These are phyloP conservation scores for Syngnathus rostellatus DNA, from an alignment of 2,797 vertebrate genomes.

Conservation along the genomic window DNA sequence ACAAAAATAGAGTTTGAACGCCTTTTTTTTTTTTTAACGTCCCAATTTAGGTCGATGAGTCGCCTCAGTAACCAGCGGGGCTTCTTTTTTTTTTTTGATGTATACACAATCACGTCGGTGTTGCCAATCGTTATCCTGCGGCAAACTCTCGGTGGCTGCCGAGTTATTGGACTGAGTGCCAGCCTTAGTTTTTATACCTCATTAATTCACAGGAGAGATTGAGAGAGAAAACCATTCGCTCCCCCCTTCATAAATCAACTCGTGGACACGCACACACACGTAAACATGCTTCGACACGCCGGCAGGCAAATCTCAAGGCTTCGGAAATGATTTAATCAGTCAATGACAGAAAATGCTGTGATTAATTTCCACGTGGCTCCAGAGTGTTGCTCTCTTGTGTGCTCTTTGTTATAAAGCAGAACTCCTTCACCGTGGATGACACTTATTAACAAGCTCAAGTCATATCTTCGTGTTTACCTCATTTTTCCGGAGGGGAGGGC, in stretches of 20 bases:
- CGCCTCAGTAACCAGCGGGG: conserved; percentile 33
- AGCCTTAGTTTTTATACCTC: conserved; percentile 71
- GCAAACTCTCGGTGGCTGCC: conserved; percentile 36
- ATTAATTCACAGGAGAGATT: conserved; percentile 73
- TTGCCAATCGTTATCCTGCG: conserved; percentile 42
- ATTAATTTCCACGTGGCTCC: conserved; percentile 49
- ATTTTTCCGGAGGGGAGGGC: not conserved
- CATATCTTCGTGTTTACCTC: conserved; percentile 4
- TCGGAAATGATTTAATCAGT: conserved; percentile 73
- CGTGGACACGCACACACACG: conserved; percentile 6
- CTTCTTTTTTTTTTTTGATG: conserved; percentile 32
- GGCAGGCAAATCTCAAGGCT: conserved; percentile 37
- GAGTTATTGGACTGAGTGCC: conserved; percentile 59
- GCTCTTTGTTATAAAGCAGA: not conserved
- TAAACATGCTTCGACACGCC: conserved; percentile 31
- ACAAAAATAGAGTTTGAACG: conserved; percentile 13
- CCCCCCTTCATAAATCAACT: conserved; percentile 64
- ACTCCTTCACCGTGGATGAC: not conserved
- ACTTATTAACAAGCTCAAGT: not conserved
- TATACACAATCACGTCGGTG: conserved; percentile 22
- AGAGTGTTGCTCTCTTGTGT: conserved; percentile 6
- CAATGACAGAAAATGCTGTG: conserved; percentile 65
- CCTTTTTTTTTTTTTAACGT: conserved; percentile 14
- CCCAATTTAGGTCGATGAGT: conserved; percentile 45
- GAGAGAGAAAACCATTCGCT: conserved; percentile 67